Evolutionary conservation across 2,888 invertebrate genomes (phyloP), one percentile per base, ranked within the genome.

Genomic region (Drymonia ruficornis): DNA sequence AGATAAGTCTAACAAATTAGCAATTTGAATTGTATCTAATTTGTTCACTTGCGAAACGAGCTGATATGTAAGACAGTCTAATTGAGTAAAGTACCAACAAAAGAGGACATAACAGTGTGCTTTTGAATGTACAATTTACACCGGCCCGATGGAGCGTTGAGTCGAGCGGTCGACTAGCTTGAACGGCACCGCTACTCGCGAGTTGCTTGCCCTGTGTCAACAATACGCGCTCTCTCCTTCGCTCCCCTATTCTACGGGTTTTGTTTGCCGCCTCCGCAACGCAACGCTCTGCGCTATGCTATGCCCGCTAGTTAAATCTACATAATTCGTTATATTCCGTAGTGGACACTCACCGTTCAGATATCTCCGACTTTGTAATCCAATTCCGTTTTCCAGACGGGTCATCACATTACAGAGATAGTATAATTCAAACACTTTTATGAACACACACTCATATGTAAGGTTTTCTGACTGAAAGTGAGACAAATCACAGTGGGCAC

Each of bases 161-260:
- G 60, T 62, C 46, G 60, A 56, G 53, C 50, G 43, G 44, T 45
- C 34, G 49, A 36, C 46, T 50, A 40, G 56, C 48, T 63, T 67
- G 65, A 74, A 66, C 53, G 54, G 62, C 48, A 46, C 63, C 67
- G 61, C 60, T 60, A 66, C 63, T 56, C 55, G 70, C 66, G 62
- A 68, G 68, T 67, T 78, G 83, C 84, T 83, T 74, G 82, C 74
- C 74, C 76, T 78, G 83, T 86, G 85, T 89, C 89, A 90, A 91
- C 89, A 91, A 86, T 83, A 81, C 61, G 76, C 81, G 83, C 85
- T 84, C 84, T 85, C 86, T 86, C 85, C 81, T 83, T 83, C 82
- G 66, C 83, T 86, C 85, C 85, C 87, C 81, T 83, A 79, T 78
- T 77, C 78, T 63, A 62, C 58, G 61, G 75, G 80, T 86, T 86